phyloP scores from a whole-genome alignment of 2,888 invertebrate species.

The Syrista parreyssii region DNA sequence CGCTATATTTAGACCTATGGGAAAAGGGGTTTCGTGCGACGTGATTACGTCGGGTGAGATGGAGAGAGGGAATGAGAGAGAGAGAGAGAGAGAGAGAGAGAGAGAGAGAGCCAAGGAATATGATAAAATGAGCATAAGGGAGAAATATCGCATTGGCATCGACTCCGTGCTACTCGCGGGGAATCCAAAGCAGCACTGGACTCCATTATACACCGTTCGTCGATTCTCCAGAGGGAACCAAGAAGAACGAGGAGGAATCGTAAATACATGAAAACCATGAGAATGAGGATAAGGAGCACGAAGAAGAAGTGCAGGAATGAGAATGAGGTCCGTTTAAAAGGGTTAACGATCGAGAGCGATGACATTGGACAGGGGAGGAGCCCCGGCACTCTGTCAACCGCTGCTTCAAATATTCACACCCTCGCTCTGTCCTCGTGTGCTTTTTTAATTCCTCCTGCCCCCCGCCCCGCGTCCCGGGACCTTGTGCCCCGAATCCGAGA shows the following conservation, averaged over 20 bases:
- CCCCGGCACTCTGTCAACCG: slow-evolving; percentile 13
- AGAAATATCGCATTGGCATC: not conserved
- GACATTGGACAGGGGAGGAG: not conserved
- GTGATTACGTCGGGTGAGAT: slow-evolving; percentile 32
- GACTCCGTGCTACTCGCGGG: no score
- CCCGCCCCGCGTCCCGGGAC: not conserved
- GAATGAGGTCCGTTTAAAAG: no score
- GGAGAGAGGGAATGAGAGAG: no score
- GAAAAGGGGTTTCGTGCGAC: slow-evolving; percentile 52
- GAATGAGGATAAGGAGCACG: not conserved
- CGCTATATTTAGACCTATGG: slow-evolving; percentile 64
- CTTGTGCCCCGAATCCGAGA: slow-evolving; percentile 13
- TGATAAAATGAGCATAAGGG: not conserved
- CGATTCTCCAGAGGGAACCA: no score
- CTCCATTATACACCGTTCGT: no score
- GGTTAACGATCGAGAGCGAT: slow-evolving; percentile 2
- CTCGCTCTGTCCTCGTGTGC: not conserved
- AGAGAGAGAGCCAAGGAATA: not conserved
- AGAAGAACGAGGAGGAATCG: no score
- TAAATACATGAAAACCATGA: no score
- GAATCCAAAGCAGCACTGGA: no score
- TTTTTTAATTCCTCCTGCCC: slow-evolving; percentile 17
- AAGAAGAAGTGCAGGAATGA: not conserved
- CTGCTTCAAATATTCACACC: slow-evolving; percentile 22
- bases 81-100: not conserved